These are phyloP conservation scores for Sebastes kiyomatsui DNA, from an alignment of 2,797 vertebrate species.

Conservation along the genomic window DNA sequence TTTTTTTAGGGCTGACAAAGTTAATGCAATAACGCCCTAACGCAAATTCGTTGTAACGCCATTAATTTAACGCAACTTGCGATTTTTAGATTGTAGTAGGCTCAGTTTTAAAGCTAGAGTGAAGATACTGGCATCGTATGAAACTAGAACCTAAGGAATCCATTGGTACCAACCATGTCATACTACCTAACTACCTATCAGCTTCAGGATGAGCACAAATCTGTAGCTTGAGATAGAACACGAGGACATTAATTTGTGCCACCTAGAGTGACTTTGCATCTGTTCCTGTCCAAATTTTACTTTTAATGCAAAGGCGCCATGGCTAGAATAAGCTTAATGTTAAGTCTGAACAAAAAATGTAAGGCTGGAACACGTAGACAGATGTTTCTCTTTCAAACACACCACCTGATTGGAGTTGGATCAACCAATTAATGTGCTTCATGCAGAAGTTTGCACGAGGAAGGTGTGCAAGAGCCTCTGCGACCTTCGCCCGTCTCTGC, in stretches of 20 bases:
- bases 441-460: not conserved
- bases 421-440: not conserved
- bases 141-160: too few relatives aligned
- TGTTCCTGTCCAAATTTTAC: not conserved
- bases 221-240: not conserved
- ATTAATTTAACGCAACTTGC: too few relatives aligned
- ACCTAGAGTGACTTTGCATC: not conserved
- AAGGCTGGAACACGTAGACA: not conserved
- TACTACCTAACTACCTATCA: not conserved
- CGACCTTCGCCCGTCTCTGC: not conserved
- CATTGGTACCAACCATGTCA: too few relatives aligned
- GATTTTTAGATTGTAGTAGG: too few relatives aligned
- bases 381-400: not conserved
- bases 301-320: not conserved
- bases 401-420: not conserved
- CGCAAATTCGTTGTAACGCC: too few relatives aligned
- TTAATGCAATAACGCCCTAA: rapidly evolving
- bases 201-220: not conserved
- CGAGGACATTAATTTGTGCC: not conserved
- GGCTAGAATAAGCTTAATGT: not conserved
- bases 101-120: too few relatives aligned
- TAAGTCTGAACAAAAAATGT: not conserved
- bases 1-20: not conserved
- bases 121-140: rapidly evolving
- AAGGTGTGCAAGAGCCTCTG: rapidly evolving